These are phyloP conservation scores for Sesia bembeciformis DNA, from an alignment of 2,888 invertebrate genomes.

Conservation along the genomic window DNA sequence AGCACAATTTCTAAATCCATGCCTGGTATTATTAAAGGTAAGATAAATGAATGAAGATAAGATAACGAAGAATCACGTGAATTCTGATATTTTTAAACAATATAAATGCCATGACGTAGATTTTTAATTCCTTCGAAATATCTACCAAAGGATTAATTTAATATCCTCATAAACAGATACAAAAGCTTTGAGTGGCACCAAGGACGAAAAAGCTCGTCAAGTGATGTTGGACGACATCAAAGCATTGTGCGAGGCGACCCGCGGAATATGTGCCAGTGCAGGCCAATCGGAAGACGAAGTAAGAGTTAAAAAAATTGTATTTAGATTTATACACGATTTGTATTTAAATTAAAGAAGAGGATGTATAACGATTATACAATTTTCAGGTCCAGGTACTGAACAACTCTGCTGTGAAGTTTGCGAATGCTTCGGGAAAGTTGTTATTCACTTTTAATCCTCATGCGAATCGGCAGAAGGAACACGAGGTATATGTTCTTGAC, in stretches of 20 bases:
- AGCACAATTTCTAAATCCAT: conserved; percentile 28
- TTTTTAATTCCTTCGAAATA: too few species aligned
- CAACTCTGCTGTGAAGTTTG: conserved; percentile 22
- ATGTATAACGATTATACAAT: too few species aligned
- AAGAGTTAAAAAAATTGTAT: not conserved
- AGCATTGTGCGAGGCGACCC: conserved; percentile 22
- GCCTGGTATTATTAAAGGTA: conserved; percentile 40
- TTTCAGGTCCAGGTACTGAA: conserved; percentile 18
- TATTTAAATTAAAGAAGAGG: too few species aligned
- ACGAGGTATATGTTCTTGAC: conserved; percentile 19
- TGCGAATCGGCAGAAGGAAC: conserved; percentile 18
- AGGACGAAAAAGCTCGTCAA: conserved; percentile 17
- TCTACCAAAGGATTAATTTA: too few species aligned
- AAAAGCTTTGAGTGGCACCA: conserved; percentile 18
- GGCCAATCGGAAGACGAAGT: conserved; percentile 4
- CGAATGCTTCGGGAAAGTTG: conserved; percentile 23
- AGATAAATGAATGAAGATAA: not conserved
- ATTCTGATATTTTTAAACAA: too few species aligned
- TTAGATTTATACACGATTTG: not conserved
- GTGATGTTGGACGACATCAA: conserved; percentile 21
- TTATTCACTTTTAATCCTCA: conserved; percentile 21
- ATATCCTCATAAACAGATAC: conserved; percentile 21
- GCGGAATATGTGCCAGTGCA: conserved; percentile 19
- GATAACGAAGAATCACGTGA: not conserved
- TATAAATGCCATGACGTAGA: too few species aligned